A percentile compares a stretch with the other conserved stretches of the same genome.
These are phyloP conservation scores for Hypomecis atomaria DNA, from an alignment of 2,888 invertebrate species.

Conservation along the genomic window DNA sequence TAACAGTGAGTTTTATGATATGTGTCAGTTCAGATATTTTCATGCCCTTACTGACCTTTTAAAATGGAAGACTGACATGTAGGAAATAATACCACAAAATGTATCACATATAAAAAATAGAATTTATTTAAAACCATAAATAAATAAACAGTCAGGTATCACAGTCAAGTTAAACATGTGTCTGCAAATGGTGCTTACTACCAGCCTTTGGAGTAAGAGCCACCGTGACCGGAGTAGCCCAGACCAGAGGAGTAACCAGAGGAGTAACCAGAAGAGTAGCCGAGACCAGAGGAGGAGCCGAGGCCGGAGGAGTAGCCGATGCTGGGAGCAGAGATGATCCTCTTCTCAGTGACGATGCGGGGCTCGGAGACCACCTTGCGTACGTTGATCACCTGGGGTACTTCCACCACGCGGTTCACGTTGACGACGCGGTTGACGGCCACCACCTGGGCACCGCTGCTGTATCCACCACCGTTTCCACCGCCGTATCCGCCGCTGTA, in stretches of 20 bases:
- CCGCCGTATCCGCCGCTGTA: slow-evolving; percentile 32
- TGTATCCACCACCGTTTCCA: slow-evolving; percentile 29
- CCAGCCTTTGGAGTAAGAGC: slow-evolving; percentile 45
- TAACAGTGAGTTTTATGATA: too few species aligned
- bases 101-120: neutral
- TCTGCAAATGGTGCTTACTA: slow-evolving; percentile 36
- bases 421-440: slow-evolving; percentile 42
- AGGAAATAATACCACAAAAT: too few species aligned
- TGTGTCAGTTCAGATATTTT: too few species aligned
- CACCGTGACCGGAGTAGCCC: slow-evolving; percentile 14
- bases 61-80: too few species aligned
- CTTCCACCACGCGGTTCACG: slow-evolving; percentile 43
- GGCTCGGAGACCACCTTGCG: slow-evolving; percentile 48
- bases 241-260: neutral
- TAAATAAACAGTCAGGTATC: slow-evolving; percentile 17
- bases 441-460: slow-evolving; percentile 35
- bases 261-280: neutral
- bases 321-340: slow-evolving; percentile 39
- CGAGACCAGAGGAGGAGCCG: slow-evolving; percentile 27
- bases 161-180: slow-evolving; percentile 8
- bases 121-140: slow-evolving; percentile 11
- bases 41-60: too few species aligned
- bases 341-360: slow-evolving; percentile 44
- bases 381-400: slow-evolving; percentile 44
- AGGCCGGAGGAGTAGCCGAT: neutral